These are phyloP conservation scores for Idaea aversata DNA, from an alignment of 2,888 invertebrate species.

Conservation along the genomic window DNA sequence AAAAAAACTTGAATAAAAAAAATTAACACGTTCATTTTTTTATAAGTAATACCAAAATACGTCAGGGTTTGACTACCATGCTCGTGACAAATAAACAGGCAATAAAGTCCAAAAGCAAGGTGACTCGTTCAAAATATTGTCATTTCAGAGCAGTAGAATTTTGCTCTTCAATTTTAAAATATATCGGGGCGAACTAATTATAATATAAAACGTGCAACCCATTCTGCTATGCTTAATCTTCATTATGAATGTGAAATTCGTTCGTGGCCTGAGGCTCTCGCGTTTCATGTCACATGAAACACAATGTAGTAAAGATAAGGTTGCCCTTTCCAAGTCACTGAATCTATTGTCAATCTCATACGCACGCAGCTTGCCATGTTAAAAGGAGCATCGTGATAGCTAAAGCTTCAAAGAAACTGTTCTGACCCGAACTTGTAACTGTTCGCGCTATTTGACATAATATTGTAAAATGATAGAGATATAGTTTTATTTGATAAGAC, in stretches of 20 bases:
- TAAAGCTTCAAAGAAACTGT: constrained; percentile 43
- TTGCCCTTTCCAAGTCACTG: constrained; percentile 73
- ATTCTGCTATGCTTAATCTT: constrained; percentile 56
- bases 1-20: too few relatives aligned
- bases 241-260: constrained; percentile 69
- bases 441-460: constrained; percentile 13
- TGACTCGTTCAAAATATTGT: background rate
- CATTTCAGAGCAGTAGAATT: background rate
- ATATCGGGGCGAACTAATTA: constrained; percentile 39
- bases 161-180: background rate
- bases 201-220: constrained; percentile 31
- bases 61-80: too few relatives aligned
- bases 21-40: too few relatives aligned
- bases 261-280: constrained; percentile 63
- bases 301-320: constrained; percentile 77
- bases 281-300: constrained; percentile 73
- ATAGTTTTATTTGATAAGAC: constrained; percentile 11
- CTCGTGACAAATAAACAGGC: background rate
- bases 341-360: constrained; percentile 73
- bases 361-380: constrained; percentile 65
- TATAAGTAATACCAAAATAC: too few relatives aligned
- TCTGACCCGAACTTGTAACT: constrained; percentile 25
- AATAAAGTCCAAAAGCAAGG: background rate
- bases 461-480: background rate
- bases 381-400: constrained; percentile 55